phyloP scores from a whole-genome alignment of 2,113 vertebrate species.

The Pituophis catenifer region DNA sequence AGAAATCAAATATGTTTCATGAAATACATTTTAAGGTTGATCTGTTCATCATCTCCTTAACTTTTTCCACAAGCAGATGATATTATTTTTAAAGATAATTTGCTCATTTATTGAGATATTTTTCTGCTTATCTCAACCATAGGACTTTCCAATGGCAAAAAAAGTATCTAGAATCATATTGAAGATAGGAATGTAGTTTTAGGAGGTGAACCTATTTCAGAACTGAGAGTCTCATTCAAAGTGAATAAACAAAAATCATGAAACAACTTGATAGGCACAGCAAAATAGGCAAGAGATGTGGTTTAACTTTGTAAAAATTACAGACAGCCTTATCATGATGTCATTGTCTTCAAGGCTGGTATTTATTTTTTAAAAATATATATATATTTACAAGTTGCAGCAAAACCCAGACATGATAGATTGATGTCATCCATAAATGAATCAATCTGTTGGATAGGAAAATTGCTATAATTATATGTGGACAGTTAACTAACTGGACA shows the following conservation, averaged over 20 bases:
- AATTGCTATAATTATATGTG: slow-evolving; percentile 2
- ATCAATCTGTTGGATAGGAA: not conserved
- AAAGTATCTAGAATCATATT: not conserved
- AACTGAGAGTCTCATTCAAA: not conserved
- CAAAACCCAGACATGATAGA: not conserved
- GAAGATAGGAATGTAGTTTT: not conserved
- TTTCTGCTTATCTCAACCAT: not conserved
- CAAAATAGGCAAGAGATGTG: not conserved
- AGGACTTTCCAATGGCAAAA: not conserved
- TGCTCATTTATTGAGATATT: not conserved
- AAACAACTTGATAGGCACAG: not conserved
- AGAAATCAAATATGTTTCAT: not conserved
- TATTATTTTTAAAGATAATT: not conserved
- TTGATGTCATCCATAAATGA: not conserved
- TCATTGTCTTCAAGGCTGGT: not conserved
- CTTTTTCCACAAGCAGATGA: too few relatives aligned
- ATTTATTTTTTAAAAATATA: not conserved
- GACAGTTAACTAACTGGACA: not conserved
- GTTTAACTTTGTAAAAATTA: not conserved
- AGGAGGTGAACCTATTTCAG: not conserved
- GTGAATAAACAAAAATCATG: not conserved
- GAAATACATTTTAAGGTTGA: not conserved
- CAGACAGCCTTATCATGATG: slow-evolving; percentile 2
- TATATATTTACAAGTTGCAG: not conserved
- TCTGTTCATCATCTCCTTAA: not conserved